phyloP scores from a whole-genome alignment of 2,113 vertebrate species.

The Elephantulus edwardii region DNA sequence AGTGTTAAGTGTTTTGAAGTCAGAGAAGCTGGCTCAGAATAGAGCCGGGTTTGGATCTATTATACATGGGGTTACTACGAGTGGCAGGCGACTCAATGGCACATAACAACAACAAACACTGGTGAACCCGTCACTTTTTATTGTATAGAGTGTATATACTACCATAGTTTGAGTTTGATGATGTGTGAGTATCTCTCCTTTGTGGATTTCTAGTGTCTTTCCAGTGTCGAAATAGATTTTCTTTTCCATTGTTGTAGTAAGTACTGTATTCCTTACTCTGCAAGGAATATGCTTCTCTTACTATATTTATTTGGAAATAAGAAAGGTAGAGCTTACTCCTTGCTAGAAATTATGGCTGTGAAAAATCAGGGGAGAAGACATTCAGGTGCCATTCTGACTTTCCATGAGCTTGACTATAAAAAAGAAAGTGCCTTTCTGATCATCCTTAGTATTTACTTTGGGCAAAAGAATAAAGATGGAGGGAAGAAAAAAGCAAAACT shows the following conservation, averaged over 20 bases:
- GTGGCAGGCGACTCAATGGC: too few relatives aligned
- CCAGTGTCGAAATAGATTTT: constrained; percentile 21
- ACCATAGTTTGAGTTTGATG: not conserved
- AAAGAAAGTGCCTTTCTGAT: constrained; percentile 50
- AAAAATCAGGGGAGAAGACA: constrained; percentile 36
- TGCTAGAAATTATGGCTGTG: constrained; percentile 37
- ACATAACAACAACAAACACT: too few relatives aligned
- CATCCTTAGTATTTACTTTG: constrained; percentile 38
- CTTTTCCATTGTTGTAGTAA: not conserved
- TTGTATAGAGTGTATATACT: not conserved
- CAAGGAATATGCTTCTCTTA: constrained; percentile 16
- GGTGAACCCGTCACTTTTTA: not conserved
- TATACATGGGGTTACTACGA: too few relatives aligned
- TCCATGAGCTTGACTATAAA: constrained; percentile 55
- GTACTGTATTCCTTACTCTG: not conserved
- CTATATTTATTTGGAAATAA: constrained; percentile 32
- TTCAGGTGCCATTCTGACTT: constrained; percentile 50
- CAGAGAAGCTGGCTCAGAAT: too few relatives aligned
- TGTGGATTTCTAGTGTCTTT: not conserved
- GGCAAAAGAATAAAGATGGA: constrained; percentile 48
- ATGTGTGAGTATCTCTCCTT: not conserved
- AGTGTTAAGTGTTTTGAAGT: too few relatives aligned
- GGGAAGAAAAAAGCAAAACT: not conserved
- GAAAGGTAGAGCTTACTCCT: constrained; percentile 35
- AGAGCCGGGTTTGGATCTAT: too few relatives aligned